phyloP scores from a whole-genome alignment of 2,888 invertebrate species.

The Amorpha juglandis region DNA sequence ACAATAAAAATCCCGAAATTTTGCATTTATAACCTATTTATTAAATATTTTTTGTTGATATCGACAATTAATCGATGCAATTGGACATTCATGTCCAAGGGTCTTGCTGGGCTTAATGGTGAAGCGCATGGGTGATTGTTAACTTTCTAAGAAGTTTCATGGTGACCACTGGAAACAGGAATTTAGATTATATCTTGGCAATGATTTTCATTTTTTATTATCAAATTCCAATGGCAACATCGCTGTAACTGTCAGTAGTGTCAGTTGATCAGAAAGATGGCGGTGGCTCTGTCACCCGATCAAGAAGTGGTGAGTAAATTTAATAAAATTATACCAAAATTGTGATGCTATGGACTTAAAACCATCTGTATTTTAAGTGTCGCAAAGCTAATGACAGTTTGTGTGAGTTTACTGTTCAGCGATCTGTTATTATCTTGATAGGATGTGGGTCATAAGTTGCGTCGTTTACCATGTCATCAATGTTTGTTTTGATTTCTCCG shows the following conservation, averaged over 20 bases:
- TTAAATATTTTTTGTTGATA: too few species aligned
- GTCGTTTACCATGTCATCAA: conserved; percentile 78
- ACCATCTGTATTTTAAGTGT: background rate
- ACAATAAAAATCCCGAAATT: too few species aligned
- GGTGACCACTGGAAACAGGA: too few species aligned
- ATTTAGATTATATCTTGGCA: too few species aligned
- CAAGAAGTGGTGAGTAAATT: conserved; percentile 89
- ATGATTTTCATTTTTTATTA: too few species aligned
- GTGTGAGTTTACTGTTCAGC: background rate
- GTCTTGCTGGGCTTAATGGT: too few species aligned
- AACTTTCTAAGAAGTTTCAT: too few species aligned
- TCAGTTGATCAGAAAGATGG: conserved; percentile 76
- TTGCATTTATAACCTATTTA: too few species aligned
- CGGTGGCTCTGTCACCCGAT: conserved; percentile 90
- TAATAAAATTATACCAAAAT: conserved; percentile 34
- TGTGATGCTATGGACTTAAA: background rate
- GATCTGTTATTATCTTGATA: conserved; percentile 9
- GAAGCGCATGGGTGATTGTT: too few species aligned
- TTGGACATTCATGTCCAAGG: too few species aligned
- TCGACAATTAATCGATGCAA: too few species aligned
- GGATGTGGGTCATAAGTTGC: conserved; percentile 51
- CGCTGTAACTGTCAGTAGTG: background rate
- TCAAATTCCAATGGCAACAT: too few species aligned
- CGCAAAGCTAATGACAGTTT: background rate
- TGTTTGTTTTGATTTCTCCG: conserved; percentile 80